Conservation (phyloP, 2,797 vertebrate species). For the Danio kyathit region DNA sequence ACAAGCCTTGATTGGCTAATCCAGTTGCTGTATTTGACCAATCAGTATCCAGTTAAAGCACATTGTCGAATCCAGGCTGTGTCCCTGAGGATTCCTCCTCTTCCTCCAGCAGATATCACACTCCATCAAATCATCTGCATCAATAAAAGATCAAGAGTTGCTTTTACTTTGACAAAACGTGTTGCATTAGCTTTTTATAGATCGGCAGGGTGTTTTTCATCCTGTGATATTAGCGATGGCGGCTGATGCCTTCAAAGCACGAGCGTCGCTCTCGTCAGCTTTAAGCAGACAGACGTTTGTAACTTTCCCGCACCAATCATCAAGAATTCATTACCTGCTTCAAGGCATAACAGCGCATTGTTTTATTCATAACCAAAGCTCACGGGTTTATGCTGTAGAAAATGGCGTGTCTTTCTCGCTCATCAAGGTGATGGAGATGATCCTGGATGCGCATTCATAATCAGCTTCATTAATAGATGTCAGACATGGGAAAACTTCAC, state of each 20-base stretch:
- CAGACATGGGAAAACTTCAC: background rate
- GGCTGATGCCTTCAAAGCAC: conserved; percentile 18
- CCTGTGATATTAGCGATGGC: conserved; percentile 8
- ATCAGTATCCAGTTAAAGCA: background rate
- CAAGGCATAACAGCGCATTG: conserved; percentile 27
- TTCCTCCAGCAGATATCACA: conserved; percentile 14
- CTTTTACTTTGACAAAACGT: conserved; percentile 27
- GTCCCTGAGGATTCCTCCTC: background rate
- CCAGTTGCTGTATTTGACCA: conserved; percentile 3
- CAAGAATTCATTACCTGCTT: conserved; percentile 40
- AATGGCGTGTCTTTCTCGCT: background rate
- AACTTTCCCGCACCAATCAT: conserved; percentile 27
- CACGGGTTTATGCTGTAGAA: conserved; percentile 7
- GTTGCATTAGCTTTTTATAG: conserved; percentile 36
- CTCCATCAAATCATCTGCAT: conserved; percentile 25
- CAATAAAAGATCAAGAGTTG: conserved; percentile 26
- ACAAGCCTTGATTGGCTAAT: background rate
- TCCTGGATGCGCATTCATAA: conserved; percentile 25
- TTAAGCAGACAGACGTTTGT: conserved; percentile 25
- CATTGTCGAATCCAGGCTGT: background rate
- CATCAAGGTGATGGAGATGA: conserved; percentile 27
- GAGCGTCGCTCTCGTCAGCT: conserved; percentile 12
- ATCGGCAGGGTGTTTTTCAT: conserved; percentile 12
- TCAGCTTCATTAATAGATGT: conserved; percentile 16
- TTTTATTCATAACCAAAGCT: conserved; percentile 37